Evolutionary conservation across 2,888 invertebrate genomes (phyloP).

Genomic region (Cosmopolites sordidus): DNA sequence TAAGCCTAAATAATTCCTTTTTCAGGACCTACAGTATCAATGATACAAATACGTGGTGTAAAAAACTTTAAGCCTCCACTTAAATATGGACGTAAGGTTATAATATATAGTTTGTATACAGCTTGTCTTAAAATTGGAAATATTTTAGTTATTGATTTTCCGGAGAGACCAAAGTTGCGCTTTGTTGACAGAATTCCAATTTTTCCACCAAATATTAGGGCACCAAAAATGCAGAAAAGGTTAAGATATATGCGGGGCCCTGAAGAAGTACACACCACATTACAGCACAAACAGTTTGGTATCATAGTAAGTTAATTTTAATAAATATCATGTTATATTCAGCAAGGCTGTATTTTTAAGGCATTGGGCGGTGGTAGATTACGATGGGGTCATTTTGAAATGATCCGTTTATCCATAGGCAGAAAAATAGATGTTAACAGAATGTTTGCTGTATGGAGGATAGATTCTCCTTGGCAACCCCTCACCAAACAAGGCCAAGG

Average conservation of each 20-base stretch:
- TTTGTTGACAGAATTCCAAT: conserved; percentile 70
- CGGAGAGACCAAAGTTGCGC: conserved; percentile 66
- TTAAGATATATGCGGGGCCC: conserved; percentile 87
- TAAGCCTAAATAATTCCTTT: too few relatives aligned
- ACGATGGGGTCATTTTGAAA: conserved; percentile 78
- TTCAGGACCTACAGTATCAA: conserved; percentile 30
- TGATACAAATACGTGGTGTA: conserved; percentile 53
- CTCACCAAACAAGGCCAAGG: conserved; percentile 87
- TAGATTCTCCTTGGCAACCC: conserved; percentile 95
- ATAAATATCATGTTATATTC: neutral
- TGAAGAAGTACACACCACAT: conserved; percentile 76
- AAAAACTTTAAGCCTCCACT: conserved; percentile 67
- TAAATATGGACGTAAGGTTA: conserved; percentile 60
- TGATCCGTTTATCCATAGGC: conserved; percentile 74
- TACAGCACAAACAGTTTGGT: conserved; percentile 90
- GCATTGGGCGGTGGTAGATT: conserved; percentile 81
- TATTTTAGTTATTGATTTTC: conserved; percentile 63
- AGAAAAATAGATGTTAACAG: conserved; percentile 71
- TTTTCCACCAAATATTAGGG: conserved; percentile 60
- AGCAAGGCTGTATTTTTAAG: conserved; percentile 48
- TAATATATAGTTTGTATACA: neutral
- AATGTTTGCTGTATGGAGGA: conserved; percentile 93
- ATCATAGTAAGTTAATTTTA: conserved; percentile 67
- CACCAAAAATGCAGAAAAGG: conserved; percentile 82
- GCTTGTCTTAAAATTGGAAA: too few relatives aligned